Percentiles rank a stretch among this genome's conserved stretches.
phyloP scores from a whole-genome alignment of 2,113 vertebrate genomes.

The human (Homo sapiens) region DNA sequence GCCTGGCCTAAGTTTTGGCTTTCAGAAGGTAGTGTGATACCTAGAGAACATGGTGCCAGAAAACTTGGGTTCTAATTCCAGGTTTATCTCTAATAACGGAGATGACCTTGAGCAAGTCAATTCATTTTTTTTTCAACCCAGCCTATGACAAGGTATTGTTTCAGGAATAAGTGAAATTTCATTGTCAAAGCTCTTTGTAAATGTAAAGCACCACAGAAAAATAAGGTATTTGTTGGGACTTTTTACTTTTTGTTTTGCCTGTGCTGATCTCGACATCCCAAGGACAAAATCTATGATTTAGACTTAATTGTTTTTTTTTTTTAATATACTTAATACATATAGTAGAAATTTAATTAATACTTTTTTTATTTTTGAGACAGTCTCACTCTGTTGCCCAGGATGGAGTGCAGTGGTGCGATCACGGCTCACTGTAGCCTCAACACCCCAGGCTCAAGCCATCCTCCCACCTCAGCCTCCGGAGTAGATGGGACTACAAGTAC shows the following conservation, averaged over 20 bases:
- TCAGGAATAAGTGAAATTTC: not conserved
- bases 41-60: not conserved
- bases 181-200: not conserved
- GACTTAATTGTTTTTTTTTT: not conserved
- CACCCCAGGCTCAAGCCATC: too few species aligned
- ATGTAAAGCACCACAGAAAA: not conserved
- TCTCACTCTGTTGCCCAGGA: too few species aligned
- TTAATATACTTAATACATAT: not conserved
- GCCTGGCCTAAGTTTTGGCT: not conserved
- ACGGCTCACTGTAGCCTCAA: too few species aligned
- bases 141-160: not conserved
- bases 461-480: too few species aligned
- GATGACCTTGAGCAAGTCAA: not conserved
- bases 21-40: not conserved
- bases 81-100: not conserved
- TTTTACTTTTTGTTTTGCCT: not conserved
- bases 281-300: not conserved
- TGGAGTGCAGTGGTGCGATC: too few species aligned
- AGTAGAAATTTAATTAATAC: not conserved
- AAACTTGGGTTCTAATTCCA: not conserved
- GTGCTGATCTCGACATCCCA: not conserved
- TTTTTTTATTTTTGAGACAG: not conserved
- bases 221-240: not conserved
- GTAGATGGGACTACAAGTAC: too few species aligned
- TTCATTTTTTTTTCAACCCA: not conserved